Evolutionary conservation across 2,797 vertebrate genomes (phyloP).

Genomic region (Syncerus caffer): DNA sequence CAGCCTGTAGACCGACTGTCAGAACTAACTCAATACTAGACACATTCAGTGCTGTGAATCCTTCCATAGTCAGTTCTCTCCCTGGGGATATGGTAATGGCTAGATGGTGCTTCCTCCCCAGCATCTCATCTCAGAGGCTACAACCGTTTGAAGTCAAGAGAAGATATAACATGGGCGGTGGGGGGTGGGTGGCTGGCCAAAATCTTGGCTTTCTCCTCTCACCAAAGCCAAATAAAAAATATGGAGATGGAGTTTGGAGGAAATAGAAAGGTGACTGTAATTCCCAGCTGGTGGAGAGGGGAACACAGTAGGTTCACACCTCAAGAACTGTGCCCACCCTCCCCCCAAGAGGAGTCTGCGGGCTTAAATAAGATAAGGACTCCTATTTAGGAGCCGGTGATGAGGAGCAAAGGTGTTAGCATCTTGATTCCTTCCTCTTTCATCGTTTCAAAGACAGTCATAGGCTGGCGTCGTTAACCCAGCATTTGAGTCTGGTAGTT

Average conservation of each 20-base stretch:
- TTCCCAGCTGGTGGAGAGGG: neutral
- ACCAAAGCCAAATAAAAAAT: neutral
- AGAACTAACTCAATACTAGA: neutral
- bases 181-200: neutral
- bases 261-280: neutral
- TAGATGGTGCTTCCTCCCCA: neutral
- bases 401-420: neutral
- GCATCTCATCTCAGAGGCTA: neutral
- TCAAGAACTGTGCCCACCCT: neutral
- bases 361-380: neutral
- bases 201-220: neutral
- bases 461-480: neutral
- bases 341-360: neutral
- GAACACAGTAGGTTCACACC: neutral
- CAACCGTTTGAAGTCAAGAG: neutral
- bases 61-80: neutral
- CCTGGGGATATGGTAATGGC: neutral
- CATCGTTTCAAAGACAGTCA: neutral
- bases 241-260: neutral
- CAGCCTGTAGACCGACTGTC: neutral
- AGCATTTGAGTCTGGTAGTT: neutral
- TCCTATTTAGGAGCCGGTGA: neutral
- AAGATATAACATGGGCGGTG: rapidly evolving
- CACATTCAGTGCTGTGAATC: neutral
- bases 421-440: neutral